Base-by-base conservation (phyloP, 2,888 invertebrate genomes). In the Calliopum simillimum region DNA sequence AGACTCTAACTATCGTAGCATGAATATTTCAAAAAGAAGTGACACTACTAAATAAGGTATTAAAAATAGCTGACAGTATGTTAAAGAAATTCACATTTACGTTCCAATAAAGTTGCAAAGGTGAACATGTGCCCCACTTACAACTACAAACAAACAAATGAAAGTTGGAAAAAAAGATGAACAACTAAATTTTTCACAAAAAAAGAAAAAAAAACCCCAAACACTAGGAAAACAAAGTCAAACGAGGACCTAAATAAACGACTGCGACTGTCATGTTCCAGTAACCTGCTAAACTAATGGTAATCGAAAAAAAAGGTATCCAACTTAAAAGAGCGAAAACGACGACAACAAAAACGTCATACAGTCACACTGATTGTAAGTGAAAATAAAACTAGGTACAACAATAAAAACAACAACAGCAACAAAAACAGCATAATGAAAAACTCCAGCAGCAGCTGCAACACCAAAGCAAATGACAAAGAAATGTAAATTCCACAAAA, bases 261-360 rank as follows among this genome's bases (percentile, higher is more conserved):
- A 80, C 81, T 81, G 81, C 80, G 82, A 82, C 82, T 82, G 82
- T 83, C 82, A 82, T 82, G 82, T 82, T 80, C 82, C 81, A 82
- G 81, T 83, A 82, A 82, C 82, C 82, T 83, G 82, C 83, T 82
- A 83, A 83, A 82, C 79, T 82, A 81, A 82, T 81, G 81, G 80
- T 64, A 68, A 63, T 59, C 61, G 75, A 79, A 75, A 76, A 75
- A 79, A 79, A 77, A 74, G 59, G 49, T 33, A 33, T 33, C 33
- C 33, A 33, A 33, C 33, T 33, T 33, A 33, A 21, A 59, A 66
- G 25, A 19, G 43, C n/a, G 47, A 58, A 25, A 47, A 13, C 46
- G 21, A 56, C n/a, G 19, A 61, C 16, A 47, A 12, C 55, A 65
- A 53, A 66, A 4, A 25, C 16, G 59, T 12, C 12, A 47, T 25